phyloP scores from a whole-genome alignment of 2,888 invertebrate genomes.

The Loripinus fragilis region DNA sequence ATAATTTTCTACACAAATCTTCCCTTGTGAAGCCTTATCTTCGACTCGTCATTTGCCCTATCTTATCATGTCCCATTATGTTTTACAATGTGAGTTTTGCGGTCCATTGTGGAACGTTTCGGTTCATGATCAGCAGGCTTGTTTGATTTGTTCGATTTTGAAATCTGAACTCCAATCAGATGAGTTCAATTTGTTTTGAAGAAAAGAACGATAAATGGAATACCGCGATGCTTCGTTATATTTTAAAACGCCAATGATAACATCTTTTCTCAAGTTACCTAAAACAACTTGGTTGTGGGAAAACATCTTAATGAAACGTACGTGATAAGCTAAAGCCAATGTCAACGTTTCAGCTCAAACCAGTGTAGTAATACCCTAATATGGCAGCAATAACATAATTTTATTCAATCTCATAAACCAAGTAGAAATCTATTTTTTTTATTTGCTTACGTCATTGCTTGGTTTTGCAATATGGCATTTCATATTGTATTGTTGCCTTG shows the following conservation, averaged over 20 bases:
- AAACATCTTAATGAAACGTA: no score
- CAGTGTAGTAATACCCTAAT: no score
- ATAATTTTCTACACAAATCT: conserved; percentile 8
- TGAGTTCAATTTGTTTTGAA: background rate
- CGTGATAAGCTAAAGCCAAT: no score
- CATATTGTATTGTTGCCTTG: no score
- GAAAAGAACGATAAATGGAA: background rate
- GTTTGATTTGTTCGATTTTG: background rate
- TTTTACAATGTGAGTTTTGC: background rate
- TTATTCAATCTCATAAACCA: no score
- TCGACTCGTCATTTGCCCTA: background rate
- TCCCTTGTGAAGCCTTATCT: background rate
- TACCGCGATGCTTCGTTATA: background rate
- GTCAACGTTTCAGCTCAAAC: no score
- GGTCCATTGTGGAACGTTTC: conserved; percentile 8
- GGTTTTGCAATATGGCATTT: no score
- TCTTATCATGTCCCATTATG: conserved; percentile 5
- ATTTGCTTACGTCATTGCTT: no score
- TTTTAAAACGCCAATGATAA: background rate
- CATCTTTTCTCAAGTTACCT: no score
- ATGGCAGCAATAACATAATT: no score
- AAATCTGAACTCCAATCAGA: background rate
- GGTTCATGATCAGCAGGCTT: background rate
- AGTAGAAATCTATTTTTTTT: no score
- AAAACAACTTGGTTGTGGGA: no score